Evolutionary conservation across 2,113 vertebrate species (phyloP), one percentile per base, ranked within the genome.

Genomic region (Sinocyclocheilus grahami): DNA sequence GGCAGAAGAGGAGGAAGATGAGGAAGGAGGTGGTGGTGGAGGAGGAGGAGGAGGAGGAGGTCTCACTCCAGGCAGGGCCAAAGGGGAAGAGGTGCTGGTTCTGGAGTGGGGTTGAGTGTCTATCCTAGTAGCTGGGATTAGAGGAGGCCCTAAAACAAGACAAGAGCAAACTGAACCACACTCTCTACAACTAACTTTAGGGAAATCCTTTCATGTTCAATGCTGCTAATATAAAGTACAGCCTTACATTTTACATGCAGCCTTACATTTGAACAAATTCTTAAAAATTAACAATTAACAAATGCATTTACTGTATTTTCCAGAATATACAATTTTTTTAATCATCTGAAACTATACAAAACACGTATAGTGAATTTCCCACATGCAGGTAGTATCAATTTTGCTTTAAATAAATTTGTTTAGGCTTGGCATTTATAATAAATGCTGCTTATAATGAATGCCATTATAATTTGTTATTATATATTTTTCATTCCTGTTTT

Each of bases 31-130:
- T 83, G 82, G 92, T 85, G 91, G 93, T 86, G 89, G 92, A 87
- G 92, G 92, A 85, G 96, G 95, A n/a, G n/a, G n/a, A n/a, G n/a
- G n/a, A 91, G 96, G 97, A 89, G 96, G 97, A 83, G 97, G 93
- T 84, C 97, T 95, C 87, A 97, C 96, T 90, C 96, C 96, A 80
- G 97, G 95, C 3, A 96, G 96, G 88, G 97, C 95, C 55, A 98
- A 94, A 63, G 95, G 96, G 95, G 97, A 96, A 90, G 97, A 96
- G 24, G 96, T 91, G 37, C 95, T 96, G 46, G 96, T 96, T 89
- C 96, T 95, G 33, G 97, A 94, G 91, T 96, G 97, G 72, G 97
- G 97, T 90, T 96, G 96, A 13, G 93, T 96, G 83, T 96, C 97
- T 78, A 98, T 95, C 91, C 97, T 88, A 93, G 94, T 95, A 87